Evolutionary conservation across 2,113 vertebrate genomes (phyloP).

Genomic region (Burhinus oedicnemus): DNA sequence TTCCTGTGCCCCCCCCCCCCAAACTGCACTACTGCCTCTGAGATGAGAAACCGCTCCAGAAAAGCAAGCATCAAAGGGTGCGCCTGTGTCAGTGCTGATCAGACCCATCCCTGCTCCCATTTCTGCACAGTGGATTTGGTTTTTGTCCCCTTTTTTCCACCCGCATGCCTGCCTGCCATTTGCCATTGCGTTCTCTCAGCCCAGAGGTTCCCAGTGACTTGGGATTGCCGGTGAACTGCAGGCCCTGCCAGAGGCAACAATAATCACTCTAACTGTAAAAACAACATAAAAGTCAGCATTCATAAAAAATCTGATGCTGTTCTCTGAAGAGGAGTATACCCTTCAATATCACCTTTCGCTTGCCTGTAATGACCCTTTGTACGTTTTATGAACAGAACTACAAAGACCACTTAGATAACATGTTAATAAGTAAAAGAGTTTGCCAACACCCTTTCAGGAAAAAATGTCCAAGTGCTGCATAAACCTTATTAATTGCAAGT

Average conservation of each 20-base stretch:
- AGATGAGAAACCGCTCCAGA: not conserved
- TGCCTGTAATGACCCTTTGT: not conserved
- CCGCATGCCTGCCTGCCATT: not conserved
- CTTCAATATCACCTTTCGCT: not conserved
- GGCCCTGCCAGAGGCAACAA: not conserved
- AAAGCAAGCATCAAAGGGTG: not conserved
- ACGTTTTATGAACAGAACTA: not conserved
- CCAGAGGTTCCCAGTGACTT: not conserved
- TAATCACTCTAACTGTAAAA: not conserved
- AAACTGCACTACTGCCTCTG: not conserved
- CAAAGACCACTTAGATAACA: not conserved
- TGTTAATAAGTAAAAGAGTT: not conserved
- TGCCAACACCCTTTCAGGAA: not conserved
- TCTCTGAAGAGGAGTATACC: not conserved
- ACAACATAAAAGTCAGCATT: not conserved
- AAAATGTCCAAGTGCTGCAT: not conserved
- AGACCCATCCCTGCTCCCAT: not conserved
- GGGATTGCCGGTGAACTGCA: not conserved
- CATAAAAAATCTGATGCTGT: not conserved
- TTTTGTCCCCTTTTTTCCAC: not conserved
- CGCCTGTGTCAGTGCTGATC: not conserved
- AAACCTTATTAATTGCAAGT: not conserved
- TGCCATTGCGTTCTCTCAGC: not conserved
- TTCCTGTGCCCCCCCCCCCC: not conserved
- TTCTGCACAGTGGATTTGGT: not conserved